phyloP scores from a whole-genome alignment of 2,797 vertebrate species.

The Eulemur coronatus region DNA sequence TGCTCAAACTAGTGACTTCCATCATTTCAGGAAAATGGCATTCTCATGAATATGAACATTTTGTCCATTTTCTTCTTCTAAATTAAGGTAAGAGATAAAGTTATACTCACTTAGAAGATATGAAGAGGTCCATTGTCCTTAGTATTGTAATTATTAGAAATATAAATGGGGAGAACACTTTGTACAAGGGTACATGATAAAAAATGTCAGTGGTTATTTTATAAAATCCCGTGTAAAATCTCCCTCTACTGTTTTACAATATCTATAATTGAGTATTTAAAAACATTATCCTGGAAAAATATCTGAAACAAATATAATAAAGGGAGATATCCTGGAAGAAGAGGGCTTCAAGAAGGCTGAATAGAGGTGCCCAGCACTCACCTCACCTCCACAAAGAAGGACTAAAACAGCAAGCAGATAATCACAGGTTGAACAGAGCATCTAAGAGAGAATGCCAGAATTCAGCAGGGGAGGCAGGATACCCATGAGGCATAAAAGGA shows the following conservation, averaged over 20 bases:
- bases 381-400: background rate
- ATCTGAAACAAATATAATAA: background rate
- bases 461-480: background rate
- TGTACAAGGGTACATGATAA: background rate
- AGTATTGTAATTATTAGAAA: slow-evolving; percentile 26
- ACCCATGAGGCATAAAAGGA: background rate
- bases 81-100: slow-evolving; percentile 33
- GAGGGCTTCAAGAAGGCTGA: background rate
- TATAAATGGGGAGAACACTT: background rate
- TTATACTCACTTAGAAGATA: slow-evolving; percentile 53
- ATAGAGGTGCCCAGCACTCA: background rate
- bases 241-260: background rate
- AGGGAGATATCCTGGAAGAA: background rate
- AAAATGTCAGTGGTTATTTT: background rate
- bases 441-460: background rate
- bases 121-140: background rate
- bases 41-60: background rate
- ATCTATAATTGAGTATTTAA: background rate
- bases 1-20: background rate
- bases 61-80: slow-evolving; percentile 10
- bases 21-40: slow-evolving; percentile 24
- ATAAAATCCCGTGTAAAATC: background rate
- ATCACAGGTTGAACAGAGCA: background rate
- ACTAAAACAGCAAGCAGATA: background rate
- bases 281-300: slow-evolving; percentile 14